A percentile compares a stretch with the other conserved stretches of the same genome.
These are phyloP conservation scores for Sesia bembeciformis DNA, from an alignment of 2,888 invertebrate genomes.

Conservation along the genomic window DNA sequence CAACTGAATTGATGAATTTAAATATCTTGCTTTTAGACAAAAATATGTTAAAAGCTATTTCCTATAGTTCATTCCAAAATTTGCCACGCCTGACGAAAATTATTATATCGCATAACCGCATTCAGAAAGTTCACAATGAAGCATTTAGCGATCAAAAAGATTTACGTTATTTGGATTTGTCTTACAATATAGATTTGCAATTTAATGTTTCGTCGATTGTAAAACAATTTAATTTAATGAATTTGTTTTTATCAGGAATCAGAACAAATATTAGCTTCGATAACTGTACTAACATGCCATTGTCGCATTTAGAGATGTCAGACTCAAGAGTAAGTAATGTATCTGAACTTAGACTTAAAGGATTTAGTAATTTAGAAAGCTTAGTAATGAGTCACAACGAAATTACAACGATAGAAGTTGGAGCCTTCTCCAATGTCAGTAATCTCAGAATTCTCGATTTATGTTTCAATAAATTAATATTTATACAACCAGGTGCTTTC, in stretches of 20 bases:
- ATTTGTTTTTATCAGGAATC: slow-evolving; percentile 31
- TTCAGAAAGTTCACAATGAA: slow-evolving; percentile 18
- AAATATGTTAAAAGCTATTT: slow-evolving; percentile 29
- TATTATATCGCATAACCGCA: slow-evolving; percentile 27
- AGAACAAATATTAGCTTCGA: slow-evolving; percentile 20
- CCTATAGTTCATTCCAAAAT: slow-evolving; percentile 17
- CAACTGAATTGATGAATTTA: slow-evolving; percentile 28
- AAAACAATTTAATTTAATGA: slow-evolving; percentile 16
- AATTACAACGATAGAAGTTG: slow-evolving; percentile 21
- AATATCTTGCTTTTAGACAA: slow-evolving; percentile 30
- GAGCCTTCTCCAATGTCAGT: slow-evolving; percentile 25
- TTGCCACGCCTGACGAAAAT: slow-evolving; percentile 22
- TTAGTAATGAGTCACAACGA: slow-evolving; percentile 32
- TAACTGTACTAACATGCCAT: slow-evolving; percentile 9
- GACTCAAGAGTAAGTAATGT: slow-evolving; percentile 26
- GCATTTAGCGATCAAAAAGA: slow-evolving; percentile 23
- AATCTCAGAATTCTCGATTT: slow-evolving; percentile 29
- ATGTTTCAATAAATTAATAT: slow-evolving; percentile 37
- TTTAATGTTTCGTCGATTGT: slow-evolving; percentile 20
- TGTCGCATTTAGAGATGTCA: slow-evolving; percentile 26
- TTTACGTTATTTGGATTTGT: slow-evolving; percentile 34
- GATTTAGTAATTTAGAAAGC: slow-evolving; percentile 18
- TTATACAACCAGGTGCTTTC: slow-evolving; percentile 42
- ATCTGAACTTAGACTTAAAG: slow-evolving; percentile 20
- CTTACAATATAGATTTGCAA: slow-evolving; percentile 30